Evolutionary conservation across 2,888 invertebrate species (phyloP), one percentile per base, ranked within the genome.

Genomic region (Apotomis turbidana): DNA sequence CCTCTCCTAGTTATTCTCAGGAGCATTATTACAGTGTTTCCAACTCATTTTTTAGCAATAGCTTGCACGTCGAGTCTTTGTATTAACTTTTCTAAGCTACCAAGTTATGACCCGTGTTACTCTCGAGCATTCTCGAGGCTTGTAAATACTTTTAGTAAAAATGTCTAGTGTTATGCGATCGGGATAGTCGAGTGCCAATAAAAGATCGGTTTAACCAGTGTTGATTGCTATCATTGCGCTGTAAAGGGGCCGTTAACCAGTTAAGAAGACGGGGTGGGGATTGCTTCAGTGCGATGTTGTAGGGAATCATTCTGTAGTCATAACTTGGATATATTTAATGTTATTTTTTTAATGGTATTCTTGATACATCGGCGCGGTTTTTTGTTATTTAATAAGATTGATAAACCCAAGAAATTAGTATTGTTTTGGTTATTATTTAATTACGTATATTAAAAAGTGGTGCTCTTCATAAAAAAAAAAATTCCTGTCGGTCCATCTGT

Each of bases 1-100:
- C 52, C 71, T 66, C 54, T 36, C 75, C 76, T 78, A 75, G 71
- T 77, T 75, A 75, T 78, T 86, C 85, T 81, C 83, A 75, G 74
- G 76, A 81, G 85, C 76, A 79, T 79, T 79, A 80, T 83, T 80
- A 79, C 82, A 81, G 76, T 81, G 83, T 82, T 81, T 81, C 79
- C 78, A 81, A 79, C 80, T 83, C 81, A 85, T 85, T 84, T 82
- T 80, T 74, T 79, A 79, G 78, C 81, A 83, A 84, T 83, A 80
- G 82, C 81, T 78, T 74, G 81, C 81, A 82, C 79, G 82, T 59
- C 77, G 82, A 80, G 85, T 79, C 80, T 85, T 61, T 63, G 51
- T 61, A 58, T 69, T 52, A 73, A 59, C 64, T 66, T 69, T 61
- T 49, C 59, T 36, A 68, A 70, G 59, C 59, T 59, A 61, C 59